Conservation (phyloP, 1,140 invertebrate genomes). For the Drosophila ananassae region DNA sequence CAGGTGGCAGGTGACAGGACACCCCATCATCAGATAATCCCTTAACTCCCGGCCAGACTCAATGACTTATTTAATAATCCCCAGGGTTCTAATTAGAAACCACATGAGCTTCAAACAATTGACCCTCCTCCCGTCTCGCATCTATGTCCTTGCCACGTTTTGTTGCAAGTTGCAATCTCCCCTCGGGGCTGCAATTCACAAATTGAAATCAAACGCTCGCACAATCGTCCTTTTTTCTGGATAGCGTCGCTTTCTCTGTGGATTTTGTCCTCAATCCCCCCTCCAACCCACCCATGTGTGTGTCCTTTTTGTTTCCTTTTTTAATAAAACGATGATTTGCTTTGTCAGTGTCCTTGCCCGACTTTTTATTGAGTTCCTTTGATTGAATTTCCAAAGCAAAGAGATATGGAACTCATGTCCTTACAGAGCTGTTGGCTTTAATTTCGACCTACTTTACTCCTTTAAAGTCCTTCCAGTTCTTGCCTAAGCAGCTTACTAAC, state of each 20-base stretch:
- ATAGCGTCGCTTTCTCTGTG: slow-evolving; percentile 27
- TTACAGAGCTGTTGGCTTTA: neutral
- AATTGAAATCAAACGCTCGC: slow-evolving; percentile 64
- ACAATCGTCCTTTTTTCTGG: slow-evolving; percentile 34
- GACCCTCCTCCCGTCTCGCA: neutral
- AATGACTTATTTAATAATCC: neutral
- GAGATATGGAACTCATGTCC: neutral
- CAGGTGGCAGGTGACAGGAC: too few species aligned
- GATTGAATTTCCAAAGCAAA: neutral
- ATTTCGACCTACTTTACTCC: slow-evolving; percentile 12
- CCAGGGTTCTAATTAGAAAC: neutral
- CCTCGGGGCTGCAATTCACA: slow-evolving; percentile 33
- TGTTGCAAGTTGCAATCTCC: slow-evolving; percentile 2
- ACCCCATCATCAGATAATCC: too few species aligned
- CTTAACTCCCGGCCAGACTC: too few species aligned
- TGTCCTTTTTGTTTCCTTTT: slow-evolving; percentile 45
- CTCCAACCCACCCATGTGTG: neutral
- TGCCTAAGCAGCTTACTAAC: too few species aligned
- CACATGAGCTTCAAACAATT: slow-evolving; percentile 7
- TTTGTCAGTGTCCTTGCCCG: slow-evolving; percentile 23
- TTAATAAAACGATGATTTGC: slow-evolving; percentile 63
- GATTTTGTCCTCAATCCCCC: slow-evolving; percentile 21
- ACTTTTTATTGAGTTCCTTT: neutral
- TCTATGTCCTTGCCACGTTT: neutral
- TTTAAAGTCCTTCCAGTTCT: slow-evolving; percentile 42